A percentile compares a stretch with the other conserved stretches of the same genome.
phyloP scores from a whole-genome alignment of 2,888 invertebrate genomes.

The Melanostoma scalare region DNA sequence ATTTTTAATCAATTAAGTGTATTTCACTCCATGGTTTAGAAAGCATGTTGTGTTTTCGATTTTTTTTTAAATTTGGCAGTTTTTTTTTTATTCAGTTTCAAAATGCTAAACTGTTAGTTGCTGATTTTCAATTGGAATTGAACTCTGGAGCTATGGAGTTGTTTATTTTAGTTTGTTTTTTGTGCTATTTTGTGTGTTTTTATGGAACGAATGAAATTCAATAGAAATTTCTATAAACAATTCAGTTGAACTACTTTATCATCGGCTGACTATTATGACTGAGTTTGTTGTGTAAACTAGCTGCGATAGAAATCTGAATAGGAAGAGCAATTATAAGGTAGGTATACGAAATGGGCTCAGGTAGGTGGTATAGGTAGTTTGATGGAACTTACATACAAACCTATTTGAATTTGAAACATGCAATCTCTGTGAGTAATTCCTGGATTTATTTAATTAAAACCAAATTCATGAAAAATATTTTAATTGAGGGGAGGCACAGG shows the following conservation, averaged over 20 bases:
- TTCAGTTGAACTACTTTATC: slow-evolving; percentile 24
- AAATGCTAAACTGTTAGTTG: background rate
- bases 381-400: too few relatives aligned
- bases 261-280: slow-evolving; percentile 41
- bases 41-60: slow-evolving; percentile 26
- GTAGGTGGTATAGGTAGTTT: too few relatives aligned
- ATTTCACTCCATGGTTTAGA: slow-evolving; percentile 25
- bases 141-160: slow-evolving; percentile 3
- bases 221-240: slow-evolving; percentile 50
- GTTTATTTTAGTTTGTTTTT: slow-evolving; percentile 16
- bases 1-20: slow-evolving; percentile 60
- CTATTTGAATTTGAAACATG: too few relatives aligned
- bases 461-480: too few relatives aligned
- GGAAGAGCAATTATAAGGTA: slow-evolving; percentile 10
- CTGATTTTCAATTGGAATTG: slow-evolving; percentile 19
- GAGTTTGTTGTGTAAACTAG: slow-evolving; percentile 36
- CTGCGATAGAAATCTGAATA: slow-evolving; percentile 60
- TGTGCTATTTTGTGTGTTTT: background rate
- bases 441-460: too few relatives aligned
- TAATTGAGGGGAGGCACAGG: too few relatives aligned
- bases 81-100: background rate
- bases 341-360: background rate
- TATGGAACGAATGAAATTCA: slow-evolving; percentile 43
- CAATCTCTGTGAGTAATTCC: too few relatives aligned
- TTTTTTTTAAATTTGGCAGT: background rate